Evolutionary conservation across 2,113 vertebrate genomes (phyloP).

Genomic region (Cnemophilus loriae): DNA sequence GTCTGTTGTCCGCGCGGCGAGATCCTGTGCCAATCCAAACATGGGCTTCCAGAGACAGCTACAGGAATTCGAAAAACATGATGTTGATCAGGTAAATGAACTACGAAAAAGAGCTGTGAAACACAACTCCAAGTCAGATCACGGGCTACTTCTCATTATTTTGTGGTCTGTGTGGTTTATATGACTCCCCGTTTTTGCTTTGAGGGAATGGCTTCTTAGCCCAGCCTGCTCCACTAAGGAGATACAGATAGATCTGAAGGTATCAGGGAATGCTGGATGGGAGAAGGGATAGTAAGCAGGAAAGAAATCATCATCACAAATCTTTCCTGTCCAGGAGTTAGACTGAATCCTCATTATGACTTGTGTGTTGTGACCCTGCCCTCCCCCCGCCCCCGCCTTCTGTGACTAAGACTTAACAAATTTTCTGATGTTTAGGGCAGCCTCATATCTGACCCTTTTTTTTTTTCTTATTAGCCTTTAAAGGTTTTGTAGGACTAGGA

Average conservation of each 20-base stretch:
- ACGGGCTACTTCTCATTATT: not conserved
- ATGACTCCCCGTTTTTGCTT: not conserved
- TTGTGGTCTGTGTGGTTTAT: not conserved
- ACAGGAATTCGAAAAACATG: slow-evolving; percentile 84
- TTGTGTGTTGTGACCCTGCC: not conserved
- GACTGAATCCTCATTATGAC: not conserved
- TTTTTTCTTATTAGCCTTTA: not conserved
- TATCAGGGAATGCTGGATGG: not conserved
- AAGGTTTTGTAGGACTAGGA: not conserved
- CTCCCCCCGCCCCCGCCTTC: not conserved
- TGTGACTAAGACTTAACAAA: not conserved
- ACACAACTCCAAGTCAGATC: not conserved
- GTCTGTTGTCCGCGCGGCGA: slow-evolving; percentile 79
- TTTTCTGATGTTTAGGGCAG: not conserved
- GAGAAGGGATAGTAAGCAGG: not conserved
- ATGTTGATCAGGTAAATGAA: slow-evolving; percentile 79
- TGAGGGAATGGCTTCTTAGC: not conserved
- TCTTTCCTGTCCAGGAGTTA: not conserved
- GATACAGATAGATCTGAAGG: not conserved
- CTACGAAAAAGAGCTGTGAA: not conserved
- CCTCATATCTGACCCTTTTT: not conserved
- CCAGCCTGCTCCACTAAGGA: not conserved
- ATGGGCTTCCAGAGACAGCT: slow-evolving; percentile 92
- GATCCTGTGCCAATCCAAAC: slow-evolving; percentile 91
- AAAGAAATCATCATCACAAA: not conserved